Conservation (phyloP, 2,113 vertebrate genomes). For the Suncus etruscus region DNA sequence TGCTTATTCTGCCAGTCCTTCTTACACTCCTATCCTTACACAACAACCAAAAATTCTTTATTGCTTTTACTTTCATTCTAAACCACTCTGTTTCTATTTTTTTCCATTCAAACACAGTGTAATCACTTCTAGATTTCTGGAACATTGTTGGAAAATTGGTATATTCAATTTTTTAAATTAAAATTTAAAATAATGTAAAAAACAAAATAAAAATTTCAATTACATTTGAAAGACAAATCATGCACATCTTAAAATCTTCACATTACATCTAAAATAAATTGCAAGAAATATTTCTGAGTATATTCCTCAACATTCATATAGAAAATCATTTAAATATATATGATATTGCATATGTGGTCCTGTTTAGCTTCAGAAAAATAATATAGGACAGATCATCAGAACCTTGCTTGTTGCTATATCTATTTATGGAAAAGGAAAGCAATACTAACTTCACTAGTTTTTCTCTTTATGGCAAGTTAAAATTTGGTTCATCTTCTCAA, state of each 20-base stretch:
- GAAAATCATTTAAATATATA: slow-evolving; percentile 26
- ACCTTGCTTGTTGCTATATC: background rate
- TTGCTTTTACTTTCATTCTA: slow-evolving; percentile 55
- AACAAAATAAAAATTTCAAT: slow-evolving; percentile 68
- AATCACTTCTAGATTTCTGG: slow-evolving; percentile 54
- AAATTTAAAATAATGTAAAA: background rate
- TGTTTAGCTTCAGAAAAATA: slow-evolving; percentile 30
- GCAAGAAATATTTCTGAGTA: background rate
- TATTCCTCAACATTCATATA: slow-evolving; percentile 30
- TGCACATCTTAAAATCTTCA: slow-evolving; percentile 16
- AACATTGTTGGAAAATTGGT: slow-evolving; percentile 42
- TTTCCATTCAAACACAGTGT: slow-evolving; percentile 42
- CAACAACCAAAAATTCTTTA: background rate
- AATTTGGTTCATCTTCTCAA: background rate
- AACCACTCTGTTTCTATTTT: slow-evolving; percentile 59
- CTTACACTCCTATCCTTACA: background rate
- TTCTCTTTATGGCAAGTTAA: slow-evolving; percentile 7
- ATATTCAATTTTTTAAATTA: background rate
- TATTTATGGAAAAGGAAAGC: slow-evolving; percentile 12
- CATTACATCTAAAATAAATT: slow-evolving; percentile 37
- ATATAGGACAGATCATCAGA: background rate
- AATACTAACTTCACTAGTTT: slow-evolving; percentile 5
- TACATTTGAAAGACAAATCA: slow-evolving; percentile 52
- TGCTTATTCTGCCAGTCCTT: background rate
- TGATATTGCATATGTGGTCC: background rate